Conservation (phyloP, 2,888 invertebrate genomes). For the Belgica antarctica region DNA sequence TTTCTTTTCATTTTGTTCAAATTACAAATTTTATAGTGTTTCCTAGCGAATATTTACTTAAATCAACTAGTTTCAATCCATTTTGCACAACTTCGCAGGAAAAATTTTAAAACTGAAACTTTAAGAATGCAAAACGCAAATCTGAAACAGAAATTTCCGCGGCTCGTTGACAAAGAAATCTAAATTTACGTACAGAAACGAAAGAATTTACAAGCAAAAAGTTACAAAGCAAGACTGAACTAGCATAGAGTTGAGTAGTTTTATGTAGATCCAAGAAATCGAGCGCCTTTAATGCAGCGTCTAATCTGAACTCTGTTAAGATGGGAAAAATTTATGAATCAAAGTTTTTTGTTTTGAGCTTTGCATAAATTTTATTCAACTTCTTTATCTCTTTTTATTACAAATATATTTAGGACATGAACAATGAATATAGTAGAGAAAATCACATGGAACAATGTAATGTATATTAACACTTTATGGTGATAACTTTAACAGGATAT, state of each 20-base stretch:
- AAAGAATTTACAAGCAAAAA: slow-evolving; percentile 32
- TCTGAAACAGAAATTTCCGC: background rate
- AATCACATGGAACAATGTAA: background rate
- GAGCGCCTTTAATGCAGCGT: slow-evolving; percentile 49
- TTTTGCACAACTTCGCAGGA: slow-evolving; percentile 43
- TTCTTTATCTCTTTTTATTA: background rate
- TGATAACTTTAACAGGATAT: background rate
- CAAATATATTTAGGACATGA: background rate
- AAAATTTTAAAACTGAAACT: slow-evolving; percentile 30
- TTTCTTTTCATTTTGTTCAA: slow-evolving; percentile 14
- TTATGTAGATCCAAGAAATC: slow-evolving; percentile 55
- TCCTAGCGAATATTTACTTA: background rate
- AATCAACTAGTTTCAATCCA: slow-evolving; percentile 43
- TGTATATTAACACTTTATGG: slow-evolving; percentile 7
- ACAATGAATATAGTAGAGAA: background rate
- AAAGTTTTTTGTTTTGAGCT: background rate
- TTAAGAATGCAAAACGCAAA: no score
- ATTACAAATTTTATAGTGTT: slow-evolving; percentile 8
- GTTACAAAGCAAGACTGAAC: background rate
- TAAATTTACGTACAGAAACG: slow-evolving; percentile 42
- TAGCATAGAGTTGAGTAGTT: slow-evolving; percentile 47
- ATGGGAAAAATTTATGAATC: background rate
- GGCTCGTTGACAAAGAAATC: no score
- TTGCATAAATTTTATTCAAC: slow-evolving; percentile 3
- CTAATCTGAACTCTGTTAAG: background rate